Base-by-base conservation (phyloP, 2,888 invertebrate genomes). In the Thera obeliscata region DNA sequence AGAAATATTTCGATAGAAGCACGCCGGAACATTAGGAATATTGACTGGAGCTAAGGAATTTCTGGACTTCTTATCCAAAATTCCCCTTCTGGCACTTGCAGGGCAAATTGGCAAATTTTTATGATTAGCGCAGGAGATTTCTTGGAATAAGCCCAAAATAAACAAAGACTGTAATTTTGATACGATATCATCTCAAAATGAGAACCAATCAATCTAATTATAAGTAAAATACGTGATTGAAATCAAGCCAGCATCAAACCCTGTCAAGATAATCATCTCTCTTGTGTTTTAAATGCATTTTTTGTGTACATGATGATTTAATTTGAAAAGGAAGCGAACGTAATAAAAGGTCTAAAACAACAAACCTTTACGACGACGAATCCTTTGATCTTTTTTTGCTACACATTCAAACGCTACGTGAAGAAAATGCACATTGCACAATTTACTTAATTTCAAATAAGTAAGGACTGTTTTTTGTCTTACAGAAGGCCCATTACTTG, bases 371-470 rank as follows among this genome's bases (percentile, higher is more conserved):
- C 71, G 67, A 62, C 67, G 64, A 64, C 57, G 66, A 67, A 69
- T 66, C 70, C 67, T 75, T 71, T 73, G 65, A 72, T 65, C 66
- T 56, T 59, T 69, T 68, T 72, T 66, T 70, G 64, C 46, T 41
- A 52, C 48, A 56, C 58, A 69, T 61, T 64, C 61, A 61, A 59
- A 61, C 60, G 66, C 43, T 60, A 66, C 68, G 69, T 68, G 72
- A 66, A 69, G 41, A 67, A 69, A 72, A 70, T 72, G 66, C 70
- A 72, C 50, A 67, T 65, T 71, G 71, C 67, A 69, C 63, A 67
- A 61, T 64, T 69, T 65, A 69, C 65, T 22, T 38, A 63, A 12
- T 41, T 58, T 41, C 33, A 59, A 55, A 65, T 62, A 65, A 61
- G 49, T 68, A 33, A 61, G 22, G n/a, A 50, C 50, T 50, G 6